Base-by-base conservation (phyloP, 2,888 invertebrate species). In the Heterodera filipjevi region DNA sequence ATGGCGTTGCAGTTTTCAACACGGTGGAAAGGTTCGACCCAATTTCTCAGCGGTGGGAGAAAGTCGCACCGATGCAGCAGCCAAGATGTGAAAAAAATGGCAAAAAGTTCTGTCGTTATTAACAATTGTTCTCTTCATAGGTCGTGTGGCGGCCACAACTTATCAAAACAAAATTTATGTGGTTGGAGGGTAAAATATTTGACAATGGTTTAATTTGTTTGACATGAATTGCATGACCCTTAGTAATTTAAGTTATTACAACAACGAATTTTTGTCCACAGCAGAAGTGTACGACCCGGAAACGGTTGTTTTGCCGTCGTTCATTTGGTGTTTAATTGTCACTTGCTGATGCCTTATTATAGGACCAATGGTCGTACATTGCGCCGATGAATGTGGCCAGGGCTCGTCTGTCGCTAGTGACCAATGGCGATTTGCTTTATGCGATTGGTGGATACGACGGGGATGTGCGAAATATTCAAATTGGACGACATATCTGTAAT, bases 141-240 rank as follows among this genome's bases (percentile, higher is more conserved):
- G 95, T 90, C 92, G 95, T 10, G 91, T 95, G 10, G 95, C 95
- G 0, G 94, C 94, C 2, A 93, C 94, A 0, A 92, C 94, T 39
- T 90, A 95, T 5, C 93, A 93, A 87, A 94, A 94, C 3, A 94
- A 94, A 90, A 91, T 95, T 30, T 95, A 94, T 89, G 94, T 93
- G 53, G 94, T 93, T 87, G 94, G 94, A 27, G 94, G 87, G 80
- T 59, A 3, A 59, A 22, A 12, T 5, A 27, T 10, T 8, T 27
- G 53, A 46, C 39, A 19, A 16, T 22, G 39, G 10, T n/a, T 44
- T 30, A n/a, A 39, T 22, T 53, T 79, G 19, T 35, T 33, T 14
- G n/a, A n/a, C n/a, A n/a, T n/a, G n/a, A n/a, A n/a, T n/a, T n/a
- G n/a, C n/a, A n/a, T n/a, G n/a, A n/a, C n/a, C n/a, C n/a, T n/a